These are phyloP conservation scores for Salvelinus alpinus DNA, from an alignment of 2,113 vertebrate species.

Conservation along the genomic window DNA sequence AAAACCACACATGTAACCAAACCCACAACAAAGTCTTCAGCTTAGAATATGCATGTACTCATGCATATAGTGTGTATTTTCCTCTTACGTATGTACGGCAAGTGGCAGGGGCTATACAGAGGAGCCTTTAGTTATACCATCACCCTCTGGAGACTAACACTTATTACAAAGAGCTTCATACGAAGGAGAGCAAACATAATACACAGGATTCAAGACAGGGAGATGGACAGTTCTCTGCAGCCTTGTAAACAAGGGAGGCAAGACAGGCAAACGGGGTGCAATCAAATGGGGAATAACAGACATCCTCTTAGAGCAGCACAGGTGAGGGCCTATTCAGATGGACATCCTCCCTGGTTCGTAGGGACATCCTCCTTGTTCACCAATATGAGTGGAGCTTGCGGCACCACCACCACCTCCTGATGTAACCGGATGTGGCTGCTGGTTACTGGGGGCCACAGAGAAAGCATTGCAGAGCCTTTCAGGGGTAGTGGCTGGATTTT, in stretches of 20 bases:
- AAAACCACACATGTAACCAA: slow-evolving; percentile 70
- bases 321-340: slow-evolving; percentile 22
- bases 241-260: slow-evolving; percentile 65
- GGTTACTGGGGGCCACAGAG: no score
- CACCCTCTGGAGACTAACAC: slow-evolving; percentile 67
- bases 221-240: slow-evolving; percentile 45
- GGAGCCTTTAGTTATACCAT: slow-evolving; percentile 57
- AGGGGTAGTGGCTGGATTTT: neutral
- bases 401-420: neutral
- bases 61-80: slow-evolving; percentile 71
- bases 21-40: slow-evolving; percentile 56
- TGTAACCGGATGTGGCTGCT: neutral
- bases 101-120: slow-evolving; percentile 54
- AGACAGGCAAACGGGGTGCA: slow-evolving; percentile 51
- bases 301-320: slow-evolving; percentile 68
- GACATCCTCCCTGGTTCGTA: neutral
- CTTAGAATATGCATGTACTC: slow-evolving; percentile 76
- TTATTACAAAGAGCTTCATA: slow-evolving; percentile 60
- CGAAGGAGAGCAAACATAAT: slow-evolving; percentile 59
- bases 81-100: slow-evolving; percentile 66
- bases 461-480: neutral
- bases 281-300: slow-evolving; percentile 56
- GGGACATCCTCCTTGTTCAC: neutral
- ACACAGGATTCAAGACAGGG: slow-evolving; percentile 49
- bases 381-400: neutral